Base-by-base conservation (phyloP, 2,888 invertebrate species). In the Cheilosia soror region DNA sequence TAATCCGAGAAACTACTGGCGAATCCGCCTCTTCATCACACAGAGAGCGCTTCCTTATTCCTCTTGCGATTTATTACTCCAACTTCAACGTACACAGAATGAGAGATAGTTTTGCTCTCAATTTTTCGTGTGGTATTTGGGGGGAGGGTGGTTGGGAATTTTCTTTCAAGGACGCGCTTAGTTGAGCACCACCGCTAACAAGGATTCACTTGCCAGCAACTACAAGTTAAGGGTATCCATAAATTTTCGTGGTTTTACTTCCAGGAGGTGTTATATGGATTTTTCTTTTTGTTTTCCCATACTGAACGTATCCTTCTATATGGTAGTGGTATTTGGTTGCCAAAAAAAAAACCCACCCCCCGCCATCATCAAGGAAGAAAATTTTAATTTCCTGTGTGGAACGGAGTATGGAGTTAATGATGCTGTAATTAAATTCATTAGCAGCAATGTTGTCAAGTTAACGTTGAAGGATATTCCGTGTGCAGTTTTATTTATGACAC, bases 351-450 rank as follows among this genome's bases (percentile, higher is more conserved):
- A 47, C 20, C 20, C 20, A 20, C 20, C 20, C 20, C 20, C 20
- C 1, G n/a, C 31, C 47, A 57, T 2, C 27, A 55, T 53, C 11
- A 6, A 13, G 31, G 55, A 25, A 20, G 37, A 69, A 58, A 55
- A 75, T 75, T 84, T 84, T 80, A 84, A 84, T 84, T 84, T 84
- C 84, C 84, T 79, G 80, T 79, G 80, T 71, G 73, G 77, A 42
- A 75, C 37, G 53, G 51, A 58, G 78, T 57, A 75, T 76, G 84
- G 75, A 84, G 84, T 84, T 84, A 84, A 84, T 84, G 84, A 84
- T 84, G 84, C 79, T 84, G 84, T 84, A 84, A 84, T 84, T 84
- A 76, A 84, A 84, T 84, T 84, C 84, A 84, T 84, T 84, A 84
- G 80, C 84, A 76, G 75, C 75, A 69, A 69, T 76, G 84, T 69